Conservation (phyloP, 1,140 invertebrate species). For the Drosophila sechellia region DNA sequence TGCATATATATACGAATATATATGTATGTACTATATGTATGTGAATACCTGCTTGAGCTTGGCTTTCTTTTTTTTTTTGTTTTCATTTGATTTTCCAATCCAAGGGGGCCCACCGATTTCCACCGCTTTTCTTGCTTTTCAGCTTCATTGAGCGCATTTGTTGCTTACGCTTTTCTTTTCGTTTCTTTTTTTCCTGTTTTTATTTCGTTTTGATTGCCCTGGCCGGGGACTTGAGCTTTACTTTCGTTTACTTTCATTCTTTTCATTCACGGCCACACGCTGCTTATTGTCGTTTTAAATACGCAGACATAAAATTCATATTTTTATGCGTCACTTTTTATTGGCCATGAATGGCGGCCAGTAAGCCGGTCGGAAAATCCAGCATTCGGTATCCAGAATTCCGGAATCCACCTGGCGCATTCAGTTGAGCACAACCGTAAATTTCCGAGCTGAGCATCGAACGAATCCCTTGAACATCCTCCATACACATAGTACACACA, state of each 20-base stretch:
- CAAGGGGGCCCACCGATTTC: slow-evolving; percentile 39
- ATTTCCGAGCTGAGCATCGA: slow-evolving; percentile 40
- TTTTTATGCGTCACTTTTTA: slow-evolving; percentile 76
- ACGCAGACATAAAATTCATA: slow-evolving; percentile 79
- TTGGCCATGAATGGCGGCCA: slow-evolving; percentile 60
- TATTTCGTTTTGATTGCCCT: slow-evolving; percentile 51
- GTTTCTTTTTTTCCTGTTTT: slow-evolving; percentile 16
- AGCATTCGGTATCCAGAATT: not conserved
- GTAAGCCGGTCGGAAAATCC: slow-evolving; percentile 4
- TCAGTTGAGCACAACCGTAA: slow-evolving; percentile 46
- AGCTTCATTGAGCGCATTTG: slow-evolving; percentile 77
- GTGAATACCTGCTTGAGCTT: slow-evolving; percentile 17
- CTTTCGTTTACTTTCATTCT: slow-evolving; percentile 8
- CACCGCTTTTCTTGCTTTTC: slow-evolving; percentile 57
- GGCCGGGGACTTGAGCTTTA: slow-evolving; percentile 34
- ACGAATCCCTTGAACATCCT: slow-evolving; percentile 19
- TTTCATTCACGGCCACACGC: slow-evolving; percentile 9
- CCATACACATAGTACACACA: not conserved
- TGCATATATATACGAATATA: slow-evolving; percentile 11
- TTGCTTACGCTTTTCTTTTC: slow-evolving; percentile 37
- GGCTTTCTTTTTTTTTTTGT: slow-evolving; percentile 33
- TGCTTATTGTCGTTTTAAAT: slow-evolving; percentile 78
- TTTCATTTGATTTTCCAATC: slow-evolving; percentile 82
- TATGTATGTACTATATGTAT: not conserved
- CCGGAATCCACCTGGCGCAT: slow-evolving; percentile 27